Percentiles rank a stretch among this genome's conserved stretches.
Conservation (phyloP, 2,888 invertebrate genomes). For the Malthinus flaveolus region DNA sequence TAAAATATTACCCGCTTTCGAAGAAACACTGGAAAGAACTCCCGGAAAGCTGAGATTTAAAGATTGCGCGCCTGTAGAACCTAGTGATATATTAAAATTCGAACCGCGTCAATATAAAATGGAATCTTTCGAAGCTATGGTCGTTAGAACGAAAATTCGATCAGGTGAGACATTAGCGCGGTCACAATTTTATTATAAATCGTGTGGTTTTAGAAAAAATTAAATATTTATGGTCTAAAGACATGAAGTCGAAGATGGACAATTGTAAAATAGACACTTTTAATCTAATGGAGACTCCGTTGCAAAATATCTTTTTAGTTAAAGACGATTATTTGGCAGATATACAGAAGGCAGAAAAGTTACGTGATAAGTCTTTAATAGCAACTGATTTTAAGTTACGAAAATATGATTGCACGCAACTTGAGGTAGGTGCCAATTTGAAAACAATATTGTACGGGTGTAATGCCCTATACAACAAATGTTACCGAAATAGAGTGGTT, state of each 20-base stretch:
- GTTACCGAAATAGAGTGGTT: not conserved
- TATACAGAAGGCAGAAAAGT: not conserved
- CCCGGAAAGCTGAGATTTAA: conserved; percentile 32
- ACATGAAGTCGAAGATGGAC: conserved; percentile 17
- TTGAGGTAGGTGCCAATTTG: conserved; percentile 39
- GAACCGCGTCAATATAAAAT: conserved; percentile 44
- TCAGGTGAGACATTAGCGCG: conserved; percentile 31
- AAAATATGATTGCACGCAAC: conserved; percentile 35
- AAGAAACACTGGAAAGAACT: conserved; percentile 34
- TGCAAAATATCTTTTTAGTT: conserved; percentile 42
- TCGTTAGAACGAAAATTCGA: conserved; percentile 39
- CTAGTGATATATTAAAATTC: conserved; percentile 23
- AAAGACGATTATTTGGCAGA: conserved; percentile 25
- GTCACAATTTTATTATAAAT: not conserved
- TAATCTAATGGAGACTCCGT: conserved; percentile 43
- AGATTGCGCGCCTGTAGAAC: conserved; percentile 11
- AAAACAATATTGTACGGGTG: too few relatives aligned
- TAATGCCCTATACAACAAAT: too few relatives aligned
- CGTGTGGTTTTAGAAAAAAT: conserved; percentile 38
- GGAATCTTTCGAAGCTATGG: conserved; percentile 42
- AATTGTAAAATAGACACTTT: conserved; percentile 29
- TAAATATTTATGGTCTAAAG: conserved; percentile 42
- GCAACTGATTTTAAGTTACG: conserved; percentile 10
- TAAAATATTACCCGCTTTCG: conserved; percentile 31
- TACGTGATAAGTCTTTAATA: not conserved